A percentile compares a stretch with the other conserved stretches of the same genome.
Conservation (phyloP, 2,888 invertebrate genomes). For the Ptychoptera albimana region DNA sequence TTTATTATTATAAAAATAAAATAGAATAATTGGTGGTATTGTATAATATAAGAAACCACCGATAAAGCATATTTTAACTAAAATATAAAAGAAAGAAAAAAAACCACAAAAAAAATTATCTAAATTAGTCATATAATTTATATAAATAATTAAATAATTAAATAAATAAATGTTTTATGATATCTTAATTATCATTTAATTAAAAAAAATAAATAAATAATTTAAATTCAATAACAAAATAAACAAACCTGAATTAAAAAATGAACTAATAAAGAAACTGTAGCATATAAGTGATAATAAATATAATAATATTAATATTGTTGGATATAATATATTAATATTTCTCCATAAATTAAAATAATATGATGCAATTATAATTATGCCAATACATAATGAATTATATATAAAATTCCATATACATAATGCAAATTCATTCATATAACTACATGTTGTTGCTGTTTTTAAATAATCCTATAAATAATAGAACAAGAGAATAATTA, state of each 20-base stretch:
- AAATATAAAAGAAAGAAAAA: slow-evolving; percentile 5
- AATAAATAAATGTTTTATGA: no score
- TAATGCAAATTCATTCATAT: slow-evolving; percentile 25
- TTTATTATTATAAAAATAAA: slow-evolving; percentile 4
- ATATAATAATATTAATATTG: slow-evolving; percentile 18
- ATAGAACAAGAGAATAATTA: neutral
- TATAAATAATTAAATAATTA: slow-evolving; percentile 7
- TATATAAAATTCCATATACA: slow-evolving; percentile 20
- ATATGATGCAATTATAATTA: slow-evolving; percentile 10
- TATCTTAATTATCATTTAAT: no score
- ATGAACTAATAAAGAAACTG: slow-evolving; percentile 25
- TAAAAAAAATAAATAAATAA: no score
- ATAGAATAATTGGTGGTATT: slow-evolving; percentile 21
- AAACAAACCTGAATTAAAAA: slow-evolving; percentile 29
- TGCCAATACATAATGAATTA: slow-evolving; percentile 15
- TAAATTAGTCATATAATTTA: neutral
- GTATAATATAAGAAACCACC: slow-evolving; percentile 23
- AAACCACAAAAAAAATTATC: neutral
- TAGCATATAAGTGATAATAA: slow-evolving; percentile 23
- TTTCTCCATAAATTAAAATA: neutral
- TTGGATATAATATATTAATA: neutral
- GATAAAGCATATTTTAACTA: slow-evolving; percentile 24
- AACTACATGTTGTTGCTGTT: slow-evolving; percentile 25
- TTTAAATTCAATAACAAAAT: no score
- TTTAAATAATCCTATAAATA: slow-evolving; percentile 11